Base-by-base conservation (phyloP, 2,113 vertebrate genomes). In the Alosa alosa region DNA sequence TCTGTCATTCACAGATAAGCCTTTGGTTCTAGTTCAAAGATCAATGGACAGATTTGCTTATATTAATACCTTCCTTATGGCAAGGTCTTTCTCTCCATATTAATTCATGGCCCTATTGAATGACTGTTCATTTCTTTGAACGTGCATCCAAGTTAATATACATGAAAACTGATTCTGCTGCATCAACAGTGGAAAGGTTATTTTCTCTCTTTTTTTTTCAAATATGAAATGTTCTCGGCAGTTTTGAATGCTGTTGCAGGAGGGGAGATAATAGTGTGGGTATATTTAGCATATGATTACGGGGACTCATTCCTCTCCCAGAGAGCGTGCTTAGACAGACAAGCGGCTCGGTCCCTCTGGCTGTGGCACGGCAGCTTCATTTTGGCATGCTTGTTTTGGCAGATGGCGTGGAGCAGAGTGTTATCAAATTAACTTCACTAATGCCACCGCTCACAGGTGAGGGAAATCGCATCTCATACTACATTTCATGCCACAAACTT, bases 21-120 rank as follows among this genome's bases (percentile, higher is more conserved):
- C 81, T 85, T 47, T 15, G 52, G 52, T 83, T 75, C 57, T 1
- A 75, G 64, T 84, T 72, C 72, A 17, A 84, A 88, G 46, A 25
- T 83, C 41, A 88, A 68, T 85, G 22, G 60, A 82, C 57, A 47
- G 72, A 88, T 82, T 88, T 78, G 25, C 72, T 41, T 60, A 81
- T 84, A 86, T 49, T 20, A 46, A 50, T 84, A 82, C 44, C 72
- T 17, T 41, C 45, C 31, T 78, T 4, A n/a, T 20, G n/a, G 8
- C 85, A 45, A 39, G 13, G 31, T 17, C 31, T 6, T 39, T 36
- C 11, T 15, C 39, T 11, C 13, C 15, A 72, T 68, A 82, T 60
- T 83, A 84, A 82, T 88, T 83, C 52, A 46, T 22, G 52, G 25
- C 52, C 25, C 45, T 57, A 25, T 17, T 31, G 49, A 81, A 15